Evolutionary conservation across 2,888 invertebrate species (phyloP), one percentile per base, ranked within the genome.

Genomic region (Tiphia femorata): DNA sequence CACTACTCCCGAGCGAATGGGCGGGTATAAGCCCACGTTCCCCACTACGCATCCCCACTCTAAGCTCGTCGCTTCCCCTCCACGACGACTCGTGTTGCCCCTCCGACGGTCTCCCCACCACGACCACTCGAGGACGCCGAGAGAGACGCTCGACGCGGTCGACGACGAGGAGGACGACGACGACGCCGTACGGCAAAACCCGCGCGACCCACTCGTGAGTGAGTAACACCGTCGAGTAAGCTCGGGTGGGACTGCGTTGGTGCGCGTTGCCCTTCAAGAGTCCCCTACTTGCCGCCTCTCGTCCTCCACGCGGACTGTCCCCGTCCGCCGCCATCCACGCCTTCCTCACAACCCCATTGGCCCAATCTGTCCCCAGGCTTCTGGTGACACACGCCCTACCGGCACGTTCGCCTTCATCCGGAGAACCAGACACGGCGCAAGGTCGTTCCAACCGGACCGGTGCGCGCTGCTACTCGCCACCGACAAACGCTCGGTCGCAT

Each of bases 311-410:
- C n/a, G 16, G 51, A 47, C 47, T 47, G 47, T 47, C 33, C 47
- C 37, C 33, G 35, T 5, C 40, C 37, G 20, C 49, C 35, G 49
- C 43, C 54, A 64, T 66, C 63, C 76, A 73, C 70, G 70, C 57
- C 69, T 73, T 67, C 69, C 66, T 3, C 57, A 55, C 58, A 52
- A 47, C 60, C 68, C 64, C 67, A 80, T 80, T 80, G 80, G 80
- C 58, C 47, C 70, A 64, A 72, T 70, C 70, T 79, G 78, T 79
- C 79, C 73, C 75, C 73, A 54, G 68, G 67, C 52, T 29, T 53
- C 63, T 75, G 73, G 72, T 77, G 77, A 79, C 78, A 78, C 78
- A 77, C 78, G 78, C 78, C 78, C 73, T 64, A 69, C 12, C 66
- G 49, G 38, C 37, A 40, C 48, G 10, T 40, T 44, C 23, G 25